Evolutionary conservation across 2,113 vertebrate genomes (phyloP), one percentile per base, ranked within the genome.

Genomic region (Phrynocephalus versicolor): DNA sequence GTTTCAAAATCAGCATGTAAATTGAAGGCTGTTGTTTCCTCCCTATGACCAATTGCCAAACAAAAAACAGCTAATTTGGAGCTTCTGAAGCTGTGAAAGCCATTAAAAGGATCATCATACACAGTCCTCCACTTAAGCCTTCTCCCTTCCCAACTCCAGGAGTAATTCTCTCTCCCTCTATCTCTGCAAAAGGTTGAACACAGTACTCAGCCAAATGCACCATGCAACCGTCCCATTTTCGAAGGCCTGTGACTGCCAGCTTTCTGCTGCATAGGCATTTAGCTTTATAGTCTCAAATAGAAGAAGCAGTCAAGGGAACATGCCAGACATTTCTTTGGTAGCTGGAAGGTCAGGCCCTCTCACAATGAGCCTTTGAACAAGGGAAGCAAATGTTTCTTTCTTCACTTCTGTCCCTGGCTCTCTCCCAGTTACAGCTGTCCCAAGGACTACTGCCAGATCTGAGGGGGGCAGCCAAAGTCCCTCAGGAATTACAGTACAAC

Each of bases 301-400:
- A 51, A 30, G 14, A 87, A 69, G 3, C 57, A 89, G 25, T 5
- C 41, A 87, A 74, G 33, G 27, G 76, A 87, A 83, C 1, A 3
- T 45, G 9, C 0, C 77, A 62, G 55, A 6, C 55, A 84, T 45
- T 60, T 81, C 62, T 77, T 57, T 81, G 73, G 55, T n/a, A 64
- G 0, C 9, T 85, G 60, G 18, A 67, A 78, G 41, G 27, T 69
- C 72, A 39, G 27, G 7, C 84, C n/a, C 27, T 79, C 81, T 30
- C 16, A 41, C 27, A 79, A 72, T 76, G 60, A 85, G 33, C 41
- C 12, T 85, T 82, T 85, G 55, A 82, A 81, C 64, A 41, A 25
- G 3, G 19, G 12, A 76, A 78, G 58, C 39, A 58, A 57, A 39
- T 45, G 65, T 74, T 89, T 83, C 70, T 71, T 81, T 72, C 37